Base-by-base conservation (phyloP, 1,140 invertebrate genomes). In the Andrena cerasifolii region DNA sequence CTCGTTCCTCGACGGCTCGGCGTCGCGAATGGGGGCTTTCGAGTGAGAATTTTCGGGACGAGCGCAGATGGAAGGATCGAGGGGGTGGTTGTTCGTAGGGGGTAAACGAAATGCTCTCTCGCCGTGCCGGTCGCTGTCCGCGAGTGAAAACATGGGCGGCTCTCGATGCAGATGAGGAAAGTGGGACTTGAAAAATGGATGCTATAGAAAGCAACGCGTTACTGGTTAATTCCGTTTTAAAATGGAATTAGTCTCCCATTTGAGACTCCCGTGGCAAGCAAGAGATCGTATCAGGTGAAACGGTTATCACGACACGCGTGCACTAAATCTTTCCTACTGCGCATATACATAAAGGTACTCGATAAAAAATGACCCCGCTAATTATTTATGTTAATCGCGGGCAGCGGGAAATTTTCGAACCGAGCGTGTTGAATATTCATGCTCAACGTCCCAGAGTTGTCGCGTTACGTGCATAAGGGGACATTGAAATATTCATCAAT, bases 401-500 rank as follows among this genome's bases (percentile, higher is more conserved):
- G 16, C 47, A 26, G n/a, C n/a, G 16, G n/a, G 31, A 49, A 16
- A 10, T 40, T n/a, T 26, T 4, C 0, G 1, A 56, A 21, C 14
- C 16, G 49, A 31, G 14, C 6, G 12, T 21, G 54, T 16, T 53
- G 21, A 65, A 54, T 31, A 54, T 65, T 45, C 24, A 65, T 33
- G 24, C 18, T 40, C 49, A 3, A n/a, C 33, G 14, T 26, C 14
- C 2, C 2, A 28, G 47, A 21, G 5, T 36, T 28, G 6, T 14
- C 31, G 14, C 18, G 31, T 56, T 45, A 24, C 31, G 24, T 43
- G 47, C 58, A 28, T n/a, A 53, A 8, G 12, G 16, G n/a, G 16
- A 28, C 7, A 21, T 58, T 71, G 40, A 70, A 70, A 77, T 71
- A 77, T 71, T 71, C 54, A 71, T 70, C 43, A 16, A 7, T 16